phyloP scores from a whole-genome alignment of 1,140 invertebrate genomes.

The Drosophila saltans region DNA sequence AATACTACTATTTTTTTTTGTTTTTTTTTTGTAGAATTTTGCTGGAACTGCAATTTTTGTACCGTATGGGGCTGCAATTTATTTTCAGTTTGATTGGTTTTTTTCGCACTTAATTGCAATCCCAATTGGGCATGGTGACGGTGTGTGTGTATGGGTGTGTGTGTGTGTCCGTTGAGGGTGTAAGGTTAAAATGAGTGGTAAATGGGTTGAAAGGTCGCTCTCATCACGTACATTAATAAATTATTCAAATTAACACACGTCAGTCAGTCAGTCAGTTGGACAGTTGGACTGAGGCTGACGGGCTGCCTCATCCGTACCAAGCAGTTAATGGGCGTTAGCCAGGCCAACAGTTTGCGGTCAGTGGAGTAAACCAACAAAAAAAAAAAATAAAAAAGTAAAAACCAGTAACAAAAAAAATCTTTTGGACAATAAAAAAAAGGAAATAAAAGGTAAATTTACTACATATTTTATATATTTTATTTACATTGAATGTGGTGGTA shows the following conservation, averaged over 20 bases:
- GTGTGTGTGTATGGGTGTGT: slow-evolving; percentile 8
- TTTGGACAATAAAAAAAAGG: slow-evolving; percentile 22
- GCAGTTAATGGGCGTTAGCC: slow-evolving; percentile 49
- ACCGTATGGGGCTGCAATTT: slow-evolving; percentile 62
- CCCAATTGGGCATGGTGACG: slow-evolving; percentile 33
- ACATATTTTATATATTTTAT: slow-evolving; percentile 77
- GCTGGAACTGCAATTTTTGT: slow-evolving; percentile 46
- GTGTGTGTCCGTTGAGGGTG: not conserved
- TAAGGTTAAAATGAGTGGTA: slow-evolving; percentile 6
- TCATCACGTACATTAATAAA: slow-evolving; percentile 79
- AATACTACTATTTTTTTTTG: not conserved
- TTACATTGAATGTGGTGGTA: slow-evolving; percentile 32
- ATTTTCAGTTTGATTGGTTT: slow-evolving; percentile 74
- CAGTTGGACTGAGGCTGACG: slow-evolving; percentile 25
- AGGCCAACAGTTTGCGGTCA: slow-evolving; percentile 75
- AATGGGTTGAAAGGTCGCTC: slow-evolving; percentile 68
- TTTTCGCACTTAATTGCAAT: slow-evolving; percentile 68
- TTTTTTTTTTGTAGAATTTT: slow-evolving; percentile 15
- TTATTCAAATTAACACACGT: slow-evolving; percentile 81
- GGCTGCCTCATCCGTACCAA: not conserved
- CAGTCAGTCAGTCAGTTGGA: slow-evolving; percentile 30
- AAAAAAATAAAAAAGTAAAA: slow-evolving; percentile 17
- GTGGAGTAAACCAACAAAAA: slow-evolving; percentile 53
- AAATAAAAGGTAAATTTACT: slow-evolving; percentile 57
- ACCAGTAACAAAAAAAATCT: slow-evolving; percentile 8